Conservation (phyloP, 1,140 invertebrate genomes). For the Callitettix versicolor region DNA sequence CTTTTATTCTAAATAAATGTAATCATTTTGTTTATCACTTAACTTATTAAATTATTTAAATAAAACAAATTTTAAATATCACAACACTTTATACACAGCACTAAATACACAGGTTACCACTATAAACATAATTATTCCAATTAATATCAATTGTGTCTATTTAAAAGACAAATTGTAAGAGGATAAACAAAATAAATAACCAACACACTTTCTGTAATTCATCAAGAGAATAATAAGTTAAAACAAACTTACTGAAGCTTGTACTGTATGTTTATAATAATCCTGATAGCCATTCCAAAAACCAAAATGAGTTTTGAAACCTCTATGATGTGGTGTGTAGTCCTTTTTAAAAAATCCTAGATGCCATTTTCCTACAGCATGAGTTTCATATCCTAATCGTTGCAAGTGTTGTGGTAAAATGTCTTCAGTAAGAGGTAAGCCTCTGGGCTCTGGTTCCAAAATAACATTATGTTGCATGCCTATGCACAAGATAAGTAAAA, state of each 20-base stretch:
- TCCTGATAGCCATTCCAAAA: conserved; percentile 73
- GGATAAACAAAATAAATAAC: too few species aligned
- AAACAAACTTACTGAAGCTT: conserved; percentile 40
- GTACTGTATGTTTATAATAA: conserved; percentile 59
- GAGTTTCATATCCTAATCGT: conserved; percentile 64
- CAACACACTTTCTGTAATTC: too few species aligned
- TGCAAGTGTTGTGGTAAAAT: conserved; percentile 64
- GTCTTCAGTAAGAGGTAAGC: conserved; percentile 55
- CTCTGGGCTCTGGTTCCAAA: conserved; percentile 55
- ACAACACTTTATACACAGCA: too few species aligned
- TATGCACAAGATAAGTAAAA: conserved; percentile 27
- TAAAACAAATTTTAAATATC: too few species aligned
- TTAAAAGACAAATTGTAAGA: too few species aligned
- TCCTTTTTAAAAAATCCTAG: conserved; percentile 56
- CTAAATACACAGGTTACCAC: too few species aligned
- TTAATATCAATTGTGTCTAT: too few species aligned
- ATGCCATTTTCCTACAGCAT: conserved; percentile 85
- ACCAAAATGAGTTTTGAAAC: conserved; percentile 76
- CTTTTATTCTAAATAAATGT: too few species aligned
- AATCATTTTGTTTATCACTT: too few species aligned
- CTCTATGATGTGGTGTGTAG: conserved; percentile 65
- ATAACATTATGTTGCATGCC: conserved; percentile 70
- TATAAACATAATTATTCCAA: too few species aligned
- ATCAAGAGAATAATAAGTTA: too few species aligned
- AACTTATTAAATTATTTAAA: too few species aligned